Base-by-base conservation (phyloP, 2,113 vertebrate species). In the Athene cunicularia region DNA sequence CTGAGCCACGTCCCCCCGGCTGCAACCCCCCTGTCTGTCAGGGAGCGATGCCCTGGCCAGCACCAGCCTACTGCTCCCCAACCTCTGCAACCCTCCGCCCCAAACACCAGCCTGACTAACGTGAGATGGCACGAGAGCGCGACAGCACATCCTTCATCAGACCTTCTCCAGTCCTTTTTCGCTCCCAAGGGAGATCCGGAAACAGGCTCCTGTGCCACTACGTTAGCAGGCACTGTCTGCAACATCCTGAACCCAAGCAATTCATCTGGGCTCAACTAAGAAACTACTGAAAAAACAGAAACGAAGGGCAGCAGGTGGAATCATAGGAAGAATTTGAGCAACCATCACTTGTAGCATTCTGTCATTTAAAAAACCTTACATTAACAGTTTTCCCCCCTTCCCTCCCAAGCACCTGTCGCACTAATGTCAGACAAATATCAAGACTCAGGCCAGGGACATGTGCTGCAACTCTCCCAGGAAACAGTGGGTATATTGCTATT, bases 401-500 rank as follows among this genome's bases (percentile, higher is more conserved):
- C 53, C 68, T 81, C 64, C 84, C 66, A 60, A 84, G 91, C 10
- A 4, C 76, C 76, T 56, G 73, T 17, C 22, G 33, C 52, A 22
- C 49, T 84, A 33, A 43, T 33, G 66, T n/a, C 84, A 83, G 50
- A 37, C 18, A 28, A 50, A 80, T 8, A 74, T 50, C 74, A 89
- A 89, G 77, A n/a, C 49, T 64, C 1, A 2, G 81, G 73, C 26
- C 58, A 74, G 93, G 74, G 52, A 43, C 27, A 30, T 0, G 17
- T 74, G 81, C 67, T 83, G 84, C 74, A 94, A 17, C 74, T 80
- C 93, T 74, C 81, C 83, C 93, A 64, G 49, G 67, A 53, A 73
- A 86, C 30, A 24, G 55, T 11, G 60, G 73, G 66, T 50, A 9
- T 91, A 92, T 88, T 94, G 94, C 94, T 95, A 90, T 58, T 83